Evolutionary conservation across 1,140 invertebrate species (phyloP), one percentile per base, ranked within the genome.

Genomic region (Cotesia vestalis): DNA sequence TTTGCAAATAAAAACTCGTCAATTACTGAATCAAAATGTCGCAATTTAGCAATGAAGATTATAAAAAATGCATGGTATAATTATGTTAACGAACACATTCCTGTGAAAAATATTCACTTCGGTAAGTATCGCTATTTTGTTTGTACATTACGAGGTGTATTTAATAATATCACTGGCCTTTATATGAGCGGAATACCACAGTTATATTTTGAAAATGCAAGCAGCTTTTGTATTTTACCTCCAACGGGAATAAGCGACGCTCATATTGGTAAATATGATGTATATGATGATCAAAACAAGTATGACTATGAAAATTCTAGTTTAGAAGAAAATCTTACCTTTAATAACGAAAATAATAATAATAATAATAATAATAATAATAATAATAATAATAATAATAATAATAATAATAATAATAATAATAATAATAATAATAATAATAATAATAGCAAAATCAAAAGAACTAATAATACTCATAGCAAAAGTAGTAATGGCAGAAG

Each of bases 71-170:
- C 57, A 17, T 59, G 57, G 57, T 59, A 59, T 8, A 59, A 59
- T 59, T 59, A 59, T 9, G 57, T 59, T 1, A 59, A 59, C 9
- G 57, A 59, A 59, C 57, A 59, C 9, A 59, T 59, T 34, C 57
- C 57, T 27, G 57, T 59, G 3, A 59, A 59, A 59, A 59, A 59
- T 59, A 9, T 59, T 4, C 57, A 59, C 9, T 59, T 59, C 1
- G 57, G 57, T 20, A 59, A 59, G 27, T 59, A 59, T 59, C n/a
- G 57, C 4, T 59, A 59, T 9, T 59, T 59, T 59, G 57, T 59
- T 4, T 59, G 57, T 20, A 59, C 57, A 17, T 9, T 59, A 5
- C 57, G 57, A 8, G 57, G 57, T 9, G 20, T 59, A 27, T 59
- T 59, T 20, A 59, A 59, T 59, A 59, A 59, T 9, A 59, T 59